phyloP scores from a whole-genome alignment of 2,888 invertebrate species.

The Drosophila mayaguana region DNA sequence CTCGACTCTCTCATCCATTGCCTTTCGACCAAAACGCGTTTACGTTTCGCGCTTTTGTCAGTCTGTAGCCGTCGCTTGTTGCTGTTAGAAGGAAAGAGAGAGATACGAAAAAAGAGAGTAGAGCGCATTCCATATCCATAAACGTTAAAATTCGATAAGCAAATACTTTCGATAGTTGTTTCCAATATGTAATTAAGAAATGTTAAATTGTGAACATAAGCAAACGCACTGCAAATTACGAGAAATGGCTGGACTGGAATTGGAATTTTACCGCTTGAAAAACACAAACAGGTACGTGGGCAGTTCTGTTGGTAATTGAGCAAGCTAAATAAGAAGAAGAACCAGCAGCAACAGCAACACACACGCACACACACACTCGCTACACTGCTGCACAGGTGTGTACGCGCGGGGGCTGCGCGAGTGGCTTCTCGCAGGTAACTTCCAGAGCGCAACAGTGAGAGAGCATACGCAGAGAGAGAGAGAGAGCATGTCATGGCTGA shows the following conservation, averaged over 20 bases:
- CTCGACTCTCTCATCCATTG: slow-evolving; percentile 16
- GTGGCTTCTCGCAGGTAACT: slow-evolving; percentile 69
- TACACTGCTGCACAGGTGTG: slow-evolving; percentile 56
- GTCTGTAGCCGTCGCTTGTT: slow-evolving; percentile 65
- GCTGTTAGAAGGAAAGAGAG: slow-evolving; percentile 29
- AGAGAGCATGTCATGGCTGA: slow-evolving; percentile 67
- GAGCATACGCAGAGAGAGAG: slow-evolving; percentile 39
- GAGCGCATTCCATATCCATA: slow-evolving; percentile 10
- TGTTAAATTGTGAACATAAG: slow-evolving; percentile 14
- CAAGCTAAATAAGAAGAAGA: slow-evolving; percentile 56
- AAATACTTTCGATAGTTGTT: slow-evolving; percentile 28
- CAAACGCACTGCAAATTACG: slow-evolving; percentile 6
- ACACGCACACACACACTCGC: slow-evolving; percentile 21
- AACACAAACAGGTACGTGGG: slow-evolving; percentile 74
- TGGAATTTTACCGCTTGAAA: slow-evolving; percentile 38
- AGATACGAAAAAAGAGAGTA: neutral
- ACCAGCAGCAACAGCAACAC: slow-evolving; percentile 39
- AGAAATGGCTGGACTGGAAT: slow-evolving; percentile 39
- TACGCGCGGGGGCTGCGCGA: slow-evolving; percentile 52
- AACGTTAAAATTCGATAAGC: slow-evolving; percentile 42
- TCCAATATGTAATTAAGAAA: slow-evolving; percentile 23
- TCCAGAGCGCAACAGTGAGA: slow-evolving; percentile 28
- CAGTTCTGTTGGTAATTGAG: slow-evolving; percentile 75
- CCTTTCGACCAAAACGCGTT: slow-evolving; percentile 74
- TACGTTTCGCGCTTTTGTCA: slow-evolving; percentile 54